Evolutionary conservation across 2,888 invertebrate species (phyloP), one percentile per base, ranked within the genome.

Genomic region (Operophtera brumata): DNA sequence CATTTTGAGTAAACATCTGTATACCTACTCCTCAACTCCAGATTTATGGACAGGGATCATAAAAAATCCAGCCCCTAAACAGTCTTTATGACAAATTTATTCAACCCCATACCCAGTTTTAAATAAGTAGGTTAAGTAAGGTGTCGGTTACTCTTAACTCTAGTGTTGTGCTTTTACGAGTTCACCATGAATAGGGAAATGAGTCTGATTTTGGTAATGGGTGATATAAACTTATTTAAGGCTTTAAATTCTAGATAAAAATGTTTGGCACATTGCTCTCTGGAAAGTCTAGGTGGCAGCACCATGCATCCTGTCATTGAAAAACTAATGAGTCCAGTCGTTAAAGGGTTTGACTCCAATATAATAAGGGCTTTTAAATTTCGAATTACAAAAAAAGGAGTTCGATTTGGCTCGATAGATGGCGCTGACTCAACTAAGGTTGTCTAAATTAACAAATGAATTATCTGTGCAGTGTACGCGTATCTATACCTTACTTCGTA

Each of bases 71-170:
- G 57, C 57, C 48, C 64, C 64, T 66, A 67, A 68, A 67, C 69
- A 66, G 65, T 68, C 63, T 69, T 69, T 69, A 71, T 66, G 70
- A 57, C 65, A 66, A 66, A 71, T 66, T 62, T 59, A 56, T 62
- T 61, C 56, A 57, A 62, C 63, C 54, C 59, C 46, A 58, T 51
- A 57, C 57, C 58, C 54, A 59, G 63, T 47, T 61, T 61, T 59
- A 63, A 63, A 63, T 61, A 63, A 63, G 51, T 60, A 51, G 53
- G 55, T 59, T 43, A 47, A 59, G 51, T 52, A 57, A 57, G 57
- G 57, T 62, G 59, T 52, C 49, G 59, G 47, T 59, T 57, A 57
- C 39, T 26, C 54, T 47, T 56, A 58, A 56, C 44, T 49, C 34
- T 39, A 34, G 44, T 49, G 45, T 54, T 47, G 46, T 54, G 49